A percentile compares a stretch with the other conserved stretches of the same genome.
These are phyloP conservation scores for Mus pahari DNA, from an alignment of 2,113 vertebrate genomes.

Conservation along the genomic window DNA sequence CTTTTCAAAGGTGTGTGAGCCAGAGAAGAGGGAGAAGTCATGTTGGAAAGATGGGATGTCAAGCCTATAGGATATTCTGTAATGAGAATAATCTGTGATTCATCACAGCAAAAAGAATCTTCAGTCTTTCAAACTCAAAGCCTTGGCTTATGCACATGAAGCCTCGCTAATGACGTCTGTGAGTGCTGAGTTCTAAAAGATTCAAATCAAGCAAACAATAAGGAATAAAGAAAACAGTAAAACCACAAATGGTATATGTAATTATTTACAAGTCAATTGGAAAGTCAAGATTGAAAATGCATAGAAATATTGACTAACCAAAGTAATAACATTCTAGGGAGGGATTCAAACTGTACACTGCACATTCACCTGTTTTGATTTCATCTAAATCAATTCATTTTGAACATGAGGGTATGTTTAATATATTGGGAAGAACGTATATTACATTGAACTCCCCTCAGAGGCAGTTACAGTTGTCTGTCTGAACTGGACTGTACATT, in stretches of 20 bases:
- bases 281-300: conserved; percentile 26
- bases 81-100: conserved; percentile 1
- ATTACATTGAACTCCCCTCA: neutral
- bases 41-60: neutral
- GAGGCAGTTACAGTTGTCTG: neutral
- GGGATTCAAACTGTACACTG: neutral
- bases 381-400: neutral
- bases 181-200: conserved; percentile 28
- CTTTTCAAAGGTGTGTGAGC: neutral
- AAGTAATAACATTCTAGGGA: conserved; percentile 59
- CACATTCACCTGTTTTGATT: neutral
- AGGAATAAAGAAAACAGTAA: neutral
- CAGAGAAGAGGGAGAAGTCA: conserved; percentile 20
- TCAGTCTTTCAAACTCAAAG: conserved; percentile 26
- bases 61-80: neutral
- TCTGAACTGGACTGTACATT: neutral
- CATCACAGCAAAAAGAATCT: neutral
- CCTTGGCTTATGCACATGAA: neutral
- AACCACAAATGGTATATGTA: neutral
- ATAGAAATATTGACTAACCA: conserved; percentile 55
- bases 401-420: neutral
- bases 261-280: neutral
- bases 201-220: conserved; percentile 22
- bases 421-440: neutral
- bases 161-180: neutral